phyloP scores from a whole-genome alignment of 2,797 vertebrate species.

The Leucoraja ocellata region DNA sequence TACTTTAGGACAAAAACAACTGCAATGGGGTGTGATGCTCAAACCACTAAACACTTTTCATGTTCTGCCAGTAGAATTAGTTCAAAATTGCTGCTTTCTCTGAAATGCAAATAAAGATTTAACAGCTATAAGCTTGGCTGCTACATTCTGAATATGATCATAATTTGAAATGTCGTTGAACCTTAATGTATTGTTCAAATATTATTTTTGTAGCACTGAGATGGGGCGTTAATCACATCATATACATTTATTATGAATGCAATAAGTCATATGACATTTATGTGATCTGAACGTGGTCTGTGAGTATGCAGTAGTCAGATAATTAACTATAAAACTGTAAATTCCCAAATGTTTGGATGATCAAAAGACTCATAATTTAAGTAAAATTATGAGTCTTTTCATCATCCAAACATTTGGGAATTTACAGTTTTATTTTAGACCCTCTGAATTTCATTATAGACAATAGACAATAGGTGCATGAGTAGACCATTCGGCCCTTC shows the following conservation, averaged over 20 bases:
- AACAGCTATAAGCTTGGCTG: background rate
- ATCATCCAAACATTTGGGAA: no score
- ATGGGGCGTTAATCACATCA: conserved; percentile 22
- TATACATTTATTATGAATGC: background rate
- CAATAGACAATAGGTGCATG: no score
- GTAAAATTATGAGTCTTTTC: no score
- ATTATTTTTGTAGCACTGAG: conserved; percentile 16
- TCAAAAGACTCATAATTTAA: background rate
- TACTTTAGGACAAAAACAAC: background rate
- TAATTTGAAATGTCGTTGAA: background rate
- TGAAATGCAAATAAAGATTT: background rate
- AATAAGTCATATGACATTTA: conserved; percentile 19
- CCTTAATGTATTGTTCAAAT: background rate
- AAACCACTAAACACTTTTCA: background rate
- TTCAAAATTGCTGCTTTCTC: background rate
- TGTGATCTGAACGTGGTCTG: background rate
- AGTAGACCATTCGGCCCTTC: no score
- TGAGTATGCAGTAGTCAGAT: background rate
- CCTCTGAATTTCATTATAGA: background rate
- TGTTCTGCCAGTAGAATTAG: background rate
- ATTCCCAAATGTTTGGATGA: background rate
- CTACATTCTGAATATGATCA: background rate
- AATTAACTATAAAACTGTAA: conserved; percentile 7
- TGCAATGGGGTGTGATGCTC: background rate
- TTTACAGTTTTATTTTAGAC: background rate